Base-by-base conservation (phyloP, 2,888 invertebrate genomes). In the Erannis defoliaria region DNA sequence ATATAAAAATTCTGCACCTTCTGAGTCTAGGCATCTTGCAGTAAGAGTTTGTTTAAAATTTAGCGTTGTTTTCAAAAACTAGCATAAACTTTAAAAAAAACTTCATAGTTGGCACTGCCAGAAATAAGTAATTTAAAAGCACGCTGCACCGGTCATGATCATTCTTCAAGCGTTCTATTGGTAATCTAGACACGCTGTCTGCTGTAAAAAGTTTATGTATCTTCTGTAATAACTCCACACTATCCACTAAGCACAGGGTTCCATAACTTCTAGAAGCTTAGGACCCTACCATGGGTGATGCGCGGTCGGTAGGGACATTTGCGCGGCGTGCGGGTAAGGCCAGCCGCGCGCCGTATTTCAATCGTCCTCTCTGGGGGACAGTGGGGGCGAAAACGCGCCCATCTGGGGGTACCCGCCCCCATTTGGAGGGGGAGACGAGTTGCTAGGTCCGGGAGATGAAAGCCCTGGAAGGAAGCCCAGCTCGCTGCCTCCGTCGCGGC, bases 361-460 rank as follows among this genome's bases (percentile, higher is more conserved):
- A 94, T 97, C 97, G 63, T 96, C 96, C 87, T 96, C 96, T 38
- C 95, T 93, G 12, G 95, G 95, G 62, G 96, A 95, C 49, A 96
- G 94, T 65, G 96, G 97, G 0, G 96, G 96, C 0, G 96, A 96
- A 84, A 96, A 97, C 59, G 96, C 96, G 16, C 65, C 65, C 71
- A 71, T 71, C 59, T 68, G 65, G 4, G 57, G 62, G 63, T 96
- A 96, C 80, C 95, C 96, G 14, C 94, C 94, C 0, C 94, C 94
- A 73, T 95, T 95, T 1, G 94, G 93, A 0, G 96, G 95, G 0
- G 96, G 95, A 12, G 96, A 95, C 1, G 95, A 94, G 48, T 94
- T 94, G 10, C 95, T 94, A 0, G 95, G 94, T 0, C 95, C 94
- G 0, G 95, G 94, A 14, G 94, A 94, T 0, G 94, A 85, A 5